phyloP scores from a whole-genome alignment of 2,888 invertebrate genomes.

The Lasioglossum calceatum region DNA sequence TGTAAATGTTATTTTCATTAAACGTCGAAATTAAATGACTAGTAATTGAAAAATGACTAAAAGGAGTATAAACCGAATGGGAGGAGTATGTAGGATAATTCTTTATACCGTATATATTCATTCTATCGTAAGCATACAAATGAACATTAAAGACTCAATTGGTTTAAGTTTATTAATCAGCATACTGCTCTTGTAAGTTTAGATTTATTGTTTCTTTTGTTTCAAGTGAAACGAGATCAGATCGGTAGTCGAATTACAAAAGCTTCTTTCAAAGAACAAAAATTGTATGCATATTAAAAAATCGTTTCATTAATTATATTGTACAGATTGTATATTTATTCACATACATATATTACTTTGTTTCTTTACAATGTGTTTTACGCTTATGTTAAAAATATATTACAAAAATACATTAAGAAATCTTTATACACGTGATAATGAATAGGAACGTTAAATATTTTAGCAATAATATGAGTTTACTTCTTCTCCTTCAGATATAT shows the following conservation, averaged over 20 bases:
- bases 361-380: constrained; percentile 23
- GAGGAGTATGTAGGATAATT: neutral
- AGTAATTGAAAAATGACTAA: neutral
- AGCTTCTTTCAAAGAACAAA: neutral
- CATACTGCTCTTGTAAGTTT: neutral
- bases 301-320: constrained; percentile 23
- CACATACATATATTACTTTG: constrained; percentile 56
- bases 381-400: constrained; percentile 58
- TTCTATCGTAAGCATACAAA: neutral
- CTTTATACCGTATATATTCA: neutral
- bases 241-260: neutral
- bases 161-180: neutral
- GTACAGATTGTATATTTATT: constrained; percentile 33
- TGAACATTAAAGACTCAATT: neutral
- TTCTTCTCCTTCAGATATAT: constrained; percentile 3
- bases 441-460: constrained; percentile 68
- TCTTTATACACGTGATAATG: constrained; percentile 48
- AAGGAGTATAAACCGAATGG: neutral
- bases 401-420: constrained; percentile 38
- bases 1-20: constrained; percentile 4
- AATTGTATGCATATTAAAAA: neutral
- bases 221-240: neutral
- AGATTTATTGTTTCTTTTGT: neutral
- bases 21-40: neutral
- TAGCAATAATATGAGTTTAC: constrained; percentile 27